These are phyloP conservation scores for Pica pica DNA, from an alignment of 2,113 vertebrate genomes.

Conservation along the genomic window DNA sequence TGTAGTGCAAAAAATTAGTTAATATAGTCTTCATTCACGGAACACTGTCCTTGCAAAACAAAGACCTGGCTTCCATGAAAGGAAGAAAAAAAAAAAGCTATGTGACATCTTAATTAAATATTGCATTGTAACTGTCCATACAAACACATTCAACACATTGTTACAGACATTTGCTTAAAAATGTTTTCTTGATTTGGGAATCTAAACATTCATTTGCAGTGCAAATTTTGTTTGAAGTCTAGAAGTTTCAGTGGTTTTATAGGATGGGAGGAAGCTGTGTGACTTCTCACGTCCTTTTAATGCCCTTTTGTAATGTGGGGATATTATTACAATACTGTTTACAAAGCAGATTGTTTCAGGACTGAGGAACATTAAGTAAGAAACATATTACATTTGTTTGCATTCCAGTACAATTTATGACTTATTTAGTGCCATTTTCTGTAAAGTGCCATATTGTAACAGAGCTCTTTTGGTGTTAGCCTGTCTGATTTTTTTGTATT, in stretches of 20 bases:
- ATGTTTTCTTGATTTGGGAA: neutral
- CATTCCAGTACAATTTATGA: neutral
- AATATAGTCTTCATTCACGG: neutral
- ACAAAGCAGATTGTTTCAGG: neutral
- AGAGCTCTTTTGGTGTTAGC: neutral
- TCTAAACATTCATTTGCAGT: neutral
- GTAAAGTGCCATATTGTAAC: neutral
- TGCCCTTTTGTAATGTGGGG: neutral
- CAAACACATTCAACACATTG: neutral
- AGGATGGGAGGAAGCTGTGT: neutral
- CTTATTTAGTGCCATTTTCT: neutral
- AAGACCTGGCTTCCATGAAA: neutral
- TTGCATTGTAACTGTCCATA: neutral
- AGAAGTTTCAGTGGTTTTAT: neutral
- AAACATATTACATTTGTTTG: neutral
- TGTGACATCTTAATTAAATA: neutral
- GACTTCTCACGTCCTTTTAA: conserved; percentile 7
- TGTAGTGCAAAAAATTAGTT: neutral
- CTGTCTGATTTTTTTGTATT: neutral
- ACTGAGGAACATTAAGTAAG: neutral
- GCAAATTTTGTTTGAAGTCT: neutral
- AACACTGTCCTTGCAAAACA: neutral
- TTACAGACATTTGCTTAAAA: neutral
- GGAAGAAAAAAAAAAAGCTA: neutral
- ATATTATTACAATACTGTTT: neutral